Conservation (phyloP, 2,797 vertebrate genomes). For the Todus mexicanus region DNA sequence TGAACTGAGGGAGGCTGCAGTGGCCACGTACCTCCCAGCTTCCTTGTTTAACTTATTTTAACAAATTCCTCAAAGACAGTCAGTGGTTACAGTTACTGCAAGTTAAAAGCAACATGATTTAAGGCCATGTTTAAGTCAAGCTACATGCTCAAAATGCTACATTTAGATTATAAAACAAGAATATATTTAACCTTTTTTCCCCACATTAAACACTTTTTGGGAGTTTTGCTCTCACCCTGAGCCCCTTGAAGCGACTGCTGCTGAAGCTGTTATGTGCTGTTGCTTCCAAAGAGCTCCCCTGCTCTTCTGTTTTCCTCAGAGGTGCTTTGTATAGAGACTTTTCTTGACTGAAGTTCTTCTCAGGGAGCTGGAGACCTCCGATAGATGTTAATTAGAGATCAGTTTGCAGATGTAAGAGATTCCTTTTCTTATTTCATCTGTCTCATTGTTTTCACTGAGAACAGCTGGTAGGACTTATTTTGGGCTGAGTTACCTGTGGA, state of each 20-base stretch:
- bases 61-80: not conserved
- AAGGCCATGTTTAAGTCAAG: not conserved
- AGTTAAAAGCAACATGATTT: not conserved
- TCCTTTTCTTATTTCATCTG: constrained; percentile 43
- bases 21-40: not conserved
- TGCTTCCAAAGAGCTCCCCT: constrained; percentile 5
- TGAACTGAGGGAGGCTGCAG: not conserved
- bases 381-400: constrained; percentile 65
- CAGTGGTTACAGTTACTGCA: not conserved
- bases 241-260: not conserved
- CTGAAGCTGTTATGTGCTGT: not conserved
- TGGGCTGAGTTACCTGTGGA: constrained; percentile 43
- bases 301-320: constrained; percentile 29
- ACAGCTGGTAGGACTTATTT: constrained; percentile 33
- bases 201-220: not conserved
- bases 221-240: not conserved
- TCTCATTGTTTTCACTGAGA: constrained; percentile 45
- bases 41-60: not conserved
- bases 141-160: not conserved
- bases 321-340: constrained; percentile 26
- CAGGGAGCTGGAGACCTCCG: constrained; percentile 50
- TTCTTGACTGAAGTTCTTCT: constrained; percentile 47
- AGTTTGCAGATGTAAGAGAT: constrained; percentile 37
- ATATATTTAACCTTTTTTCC: not conserved
- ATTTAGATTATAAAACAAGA: not conserved